These are phyloP conservation scores for Calameuta filiformis DNA, from an alignment of 2,888 invertebrate species.

Conservation along the genomic window DNA sequence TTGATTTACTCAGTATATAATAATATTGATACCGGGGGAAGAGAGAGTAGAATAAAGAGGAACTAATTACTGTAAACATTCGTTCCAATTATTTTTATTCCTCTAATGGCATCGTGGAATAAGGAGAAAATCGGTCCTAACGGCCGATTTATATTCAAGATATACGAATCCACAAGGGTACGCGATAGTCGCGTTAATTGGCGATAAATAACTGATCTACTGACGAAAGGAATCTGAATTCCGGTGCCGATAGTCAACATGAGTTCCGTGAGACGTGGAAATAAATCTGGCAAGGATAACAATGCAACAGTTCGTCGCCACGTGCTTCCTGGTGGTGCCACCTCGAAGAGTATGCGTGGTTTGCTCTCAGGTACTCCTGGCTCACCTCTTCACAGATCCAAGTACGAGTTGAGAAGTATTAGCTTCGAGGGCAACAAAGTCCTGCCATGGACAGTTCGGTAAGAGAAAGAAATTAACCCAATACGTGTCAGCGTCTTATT, in stretches of 20 bases:
- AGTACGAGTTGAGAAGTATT: constrained; percentile 65
- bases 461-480: constrained; percentile 21
- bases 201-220: not conserved
- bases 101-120: not conserved
- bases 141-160: not conserved
- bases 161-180: not conserved
- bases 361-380: constrained; percentile 40
- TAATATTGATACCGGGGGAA: not conserved
- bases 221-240: not conserved
- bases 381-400: constrained; percentile 57
- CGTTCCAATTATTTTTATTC: not conserved
- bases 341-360: constrained; percentile 51
- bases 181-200: not conserved
- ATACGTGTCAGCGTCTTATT: not conserved
- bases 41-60: not conserved
- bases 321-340: constrained; percentile 32
- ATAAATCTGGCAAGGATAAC: constrained; percentile 34
- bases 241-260: not conserved
- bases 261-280: constrained; percentile 35
- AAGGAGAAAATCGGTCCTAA: not conserved
- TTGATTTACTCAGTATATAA: not conserved
- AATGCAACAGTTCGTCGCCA: constrained; percentile 32
- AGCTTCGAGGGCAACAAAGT: constrained; percentile 65
- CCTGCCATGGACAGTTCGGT: constrained; percentile 64
- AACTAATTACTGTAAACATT: not conserved